Evolutionary conservation across 2,797 vertebrate genomes (phyloP).

Genomic region (Anguilla megastoma): DNA sequence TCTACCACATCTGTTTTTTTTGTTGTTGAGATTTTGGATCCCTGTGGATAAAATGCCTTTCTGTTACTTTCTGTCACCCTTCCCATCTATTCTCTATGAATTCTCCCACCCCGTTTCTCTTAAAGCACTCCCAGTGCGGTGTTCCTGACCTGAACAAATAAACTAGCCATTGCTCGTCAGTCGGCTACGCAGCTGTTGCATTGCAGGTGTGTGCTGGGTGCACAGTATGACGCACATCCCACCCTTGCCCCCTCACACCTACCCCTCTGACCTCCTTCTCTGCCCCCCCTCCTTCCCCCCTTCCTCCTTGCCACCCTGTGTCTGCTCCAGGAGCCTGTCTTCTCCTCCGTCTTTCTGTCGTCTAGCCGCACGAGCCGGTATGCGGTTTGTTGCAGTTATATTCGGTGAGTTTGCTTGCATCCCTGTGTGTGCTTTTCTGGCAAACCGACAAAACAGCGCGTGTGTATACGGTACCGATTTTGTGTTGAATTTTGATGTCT

Average conservation of each 20-base stretch:
- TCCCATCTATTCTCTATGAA: background rate
- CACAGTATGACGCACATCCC: background rate
- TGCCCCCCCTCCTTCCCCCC: conserved; percentile 28
- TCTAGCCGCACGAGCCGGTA: conserved; percentile 67
- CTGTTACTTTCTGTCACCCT: background rate
- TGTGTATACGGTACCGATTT: background rate
- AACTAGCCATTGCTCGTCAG: background rate
- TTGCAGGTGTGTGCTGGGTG: background rate
- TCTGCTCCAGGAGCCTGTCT: conserved; percentile 73
- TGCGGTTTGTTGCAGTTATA: conserved; percentile 76
- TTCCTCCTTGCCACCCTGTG: background rate
- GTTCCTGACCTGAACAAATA: background rate
- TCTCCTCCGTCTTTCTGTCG: conserved; percentile 71
- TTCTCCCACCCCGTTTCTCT: background rate
- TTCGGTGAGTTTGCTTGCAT: conserved; percentile 61
- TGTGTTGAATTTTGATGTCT: background rate
- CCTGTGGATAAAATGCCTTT: background rate
- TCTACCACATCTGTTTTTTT: background rate
- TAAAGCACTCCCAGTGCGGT: background rate
- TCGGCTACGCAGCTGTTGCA: background rate
- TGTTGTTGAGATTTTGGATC: background rate
- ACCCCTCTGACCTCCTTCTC: background rate
- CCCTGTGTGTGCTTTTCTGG: conserved; percentile 16
- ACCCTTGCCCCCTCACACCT: conserved; percentile 27
- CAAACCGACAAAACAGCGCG: background rate